These are phyloP conservation scores for Coenobita brevimanus DNA, from an alignment of 1,140 invertebrate genomes.

Conservation along the genomic window DNA sequence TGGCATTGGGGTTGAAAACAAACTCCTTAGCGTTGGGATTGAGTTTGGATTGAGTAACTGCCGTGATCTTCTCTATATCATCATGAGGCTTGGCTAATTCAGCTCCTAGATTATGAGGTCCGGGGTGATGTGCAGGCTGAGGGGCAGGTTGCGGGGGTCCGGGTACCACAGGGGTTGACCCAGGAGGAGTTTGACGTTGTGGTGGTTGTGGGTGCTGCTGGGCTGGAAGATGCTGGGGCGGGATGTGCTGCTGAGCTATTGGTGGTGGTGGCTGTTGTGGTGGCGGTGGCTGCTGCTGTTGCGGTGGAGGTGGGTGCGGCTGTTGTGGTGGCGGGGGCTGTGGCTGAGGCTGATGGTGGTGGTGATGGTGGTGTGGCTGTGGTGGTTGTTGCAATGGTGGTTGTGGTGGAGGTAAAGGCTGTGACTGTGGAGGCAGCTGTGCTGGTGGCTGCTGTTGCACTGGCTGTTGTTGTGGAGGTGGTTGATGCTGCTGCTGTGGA, in stretches of 20 bases:
- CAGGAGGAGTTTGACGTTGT: slow-evolving; percentile 52
- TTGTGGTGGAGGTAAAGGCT: background rate
- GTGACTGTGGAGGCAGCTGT: slow-evolving; percentile 7
- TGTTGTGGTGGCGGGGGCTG: background rate
- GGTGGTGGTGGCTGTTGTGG: slow-evolving; percentile 31
- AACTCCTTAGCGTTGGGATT: slow-evolving; percentile 94
- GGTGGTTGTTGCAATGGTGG: background rate
- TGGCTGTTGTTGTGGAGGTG: background rate
- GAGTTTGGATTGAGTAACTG: slow-evolving; percentile 83
- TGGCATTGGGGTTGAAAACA: slow-evolving; percentile 86
- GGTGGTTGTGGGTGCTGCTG: slow-evolving; percentile 30
- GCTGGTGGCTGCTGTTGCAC: slow-evolving; percentile 2
- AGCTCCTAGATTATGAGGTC: slow-evolving; percentile 33
- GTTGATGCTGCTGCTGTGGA: background rate
- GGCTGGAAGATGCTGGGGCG: slow-evolving; percentile 23
- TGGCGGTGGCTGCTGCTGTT: slow-evolving; percentile 21
- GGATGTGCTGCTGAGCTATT: slow-evolving; percentile 9
- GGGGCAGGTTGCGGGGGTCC: slow-evolving; percentile 19
- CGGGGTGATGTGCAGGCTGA: slow-evolving; percentile 30
- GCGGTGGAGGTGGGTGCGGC: slow-evolving; percentile 8
- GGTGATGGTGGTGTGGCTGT: background rate
- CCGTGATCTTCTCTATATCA: slow-evolving; percentile 78
- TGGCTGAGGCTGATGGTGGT: background rate
- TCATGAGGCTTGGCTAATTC: slow-evolving; percentile 64
- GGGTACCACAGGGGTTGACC: slow-evolving; percentile 1